Base-by-base conservation (phyloP, 2,113 vertebrate species). In the Notiomystis cincta region DNA sequence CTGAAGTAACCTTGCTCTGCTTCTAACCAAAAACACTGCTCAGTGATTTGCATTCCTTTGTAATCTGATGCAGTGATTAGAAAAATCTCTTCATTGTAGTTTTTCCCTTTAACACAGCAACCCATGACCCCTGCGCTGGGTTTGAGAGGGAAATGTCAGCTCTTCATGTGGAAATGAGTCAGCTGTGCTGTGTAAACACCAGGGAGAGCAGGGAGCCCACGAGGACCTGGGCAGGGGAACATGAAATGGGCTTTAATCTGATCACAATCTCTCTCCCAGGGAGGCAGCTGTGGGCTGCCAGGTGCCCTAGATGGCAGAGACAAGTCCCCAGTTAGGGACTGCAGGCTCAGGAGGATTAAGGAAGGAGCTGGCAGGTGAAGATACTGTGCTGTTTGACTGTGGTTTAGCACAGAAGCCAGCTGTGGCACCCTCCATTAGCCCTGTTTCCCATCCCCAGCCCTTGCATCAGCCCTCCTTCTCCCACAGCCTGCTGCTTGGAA, bases 81-180 rank as follows among this genome's bases (percentile, higher is more conserved):
- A 92, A 94, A 93, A 88, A 75, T 60, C 40, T 94, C 71, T 67
- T 50, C 88, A 48, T 64, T 89, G 90, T 95, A 81, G 69, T 69
- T 90, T 89, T 96, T 87, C 28, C 69, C 88, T 93, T 87, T 81
- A 89, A 90, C 57, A 3, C 71, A 53, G 85, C 95, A 90, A 60
- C 67, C 69, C 14, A 2, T 47, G 96, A 93, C 95, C 95, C 76
- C 44, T 23, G 58, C 0, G 2, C 83, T n/a, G 85, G 69, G 67
- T 89, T 92, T 71, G 90, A 94, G 96, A 84, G 70, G 86, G 80
- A 94, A 89, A 78, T 65, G 88, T 75, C 67, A 75, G 69, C 72
- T 93, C 86, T 94, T 96, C 88, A 94, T 93, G 95, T 96, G 93
- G 95, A 96, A 97, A 94, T 94, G 95, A 95, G 69, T 94, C 85